Conservation (phyloP, 2,888 invertebrate species). For the Chrysolina americana region DNA sequence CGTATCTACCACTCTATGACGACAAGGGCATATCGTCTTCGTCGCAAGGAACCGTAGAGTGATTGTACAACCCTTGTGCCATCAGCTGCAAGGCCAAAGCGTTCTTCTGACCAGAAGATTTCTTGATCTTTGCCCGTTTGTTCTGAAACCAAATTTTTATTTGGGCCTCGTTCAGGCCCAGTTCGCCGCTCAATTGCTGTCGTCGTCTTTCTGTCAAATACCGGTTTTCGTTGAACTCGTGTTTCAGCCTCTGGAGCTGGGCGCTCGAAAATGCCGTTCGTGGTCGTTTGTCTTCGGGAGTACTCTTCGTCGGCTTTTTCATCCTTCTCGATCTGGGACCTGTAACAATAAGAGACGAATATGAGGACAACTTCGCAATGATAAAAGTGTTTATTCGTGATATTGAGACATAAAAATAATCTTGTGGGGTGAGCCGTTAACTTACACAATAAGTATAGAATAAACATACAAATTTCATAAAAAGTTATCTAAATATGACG, state of each 20-base stretch:
- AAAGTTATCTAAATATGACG: too few species aligned
- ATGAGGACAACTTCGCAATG: neutral
- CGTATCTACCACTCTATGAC: conserved; percentile 42
- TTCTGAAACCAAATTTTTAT: conserved; percentile 99
- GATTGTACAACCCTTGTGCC: conserved; percentile 96
- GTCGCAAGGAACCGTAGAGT: conserved; percentile 77
- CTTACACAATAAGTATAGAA: too few species aligned
- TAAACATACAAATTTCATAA: too few species aligned
- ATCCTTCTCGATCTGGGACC: conserved; percentile 75
- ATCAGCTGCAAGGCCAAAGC: conserved; percentile 90
- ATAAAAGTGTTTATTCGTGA: too few species aligned
- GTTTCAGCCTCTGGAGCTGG: conserved; percentile 90
- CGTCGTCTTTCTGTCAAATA: conserved; percentile 94
- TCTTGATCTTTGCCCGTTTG: conserved; percentile 97
- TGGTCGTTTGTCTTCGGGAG: conserved; percentile 88
- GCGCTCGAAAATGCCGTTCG: conserved; percentile 96
- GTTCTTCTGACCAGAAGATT: conserved; percentile 87
- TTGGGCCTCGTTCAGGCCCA: conserved; percentile 95
- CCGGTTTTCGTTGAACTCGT: conserved; percentile 93
- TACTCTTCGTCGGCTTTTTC: conserved; percentile 70
- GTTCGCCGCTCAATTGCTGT: conserved; percentile 90
- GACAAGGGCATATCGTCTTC: conserved; percentile 70
- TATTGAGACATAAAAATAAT: too few species aligned
- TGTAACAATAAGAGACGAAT: conserved; percentile 61
- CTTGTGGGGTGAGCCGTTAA: too few species aligned